Base-by-base conservation (phyloP, 2,797 vertebrate species). In the Cyprinodon diabolis region DNA sequence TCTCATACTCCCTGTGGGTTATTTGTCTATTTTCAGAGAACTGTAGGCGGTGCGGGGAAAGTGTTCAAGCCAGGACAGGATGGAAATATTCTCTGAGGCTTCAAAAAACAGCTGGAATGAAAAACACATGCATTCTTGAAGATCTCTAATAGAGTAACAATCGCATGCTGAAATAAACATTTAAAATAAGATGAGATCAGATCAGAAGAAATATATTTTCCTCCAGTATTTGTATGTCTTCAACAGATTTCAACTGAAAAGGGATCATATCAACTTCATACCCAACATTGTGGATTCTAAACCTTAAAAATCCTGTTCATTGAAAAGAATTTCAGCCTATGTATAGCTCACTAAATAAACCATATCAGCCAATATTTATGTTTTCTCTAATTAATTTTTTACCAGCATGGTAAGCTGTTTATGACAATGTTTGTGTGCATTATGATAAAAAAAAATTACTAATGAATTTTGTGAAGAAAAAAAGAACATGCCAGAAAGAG, bases 11-110 rank as follows among this genome's bases (percentile, higher is more conserved):
- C 84, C 86, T 79, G 71, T 48, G 74, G 87, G 74, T 89, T 89
- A 87, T 89, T 90, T 89, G 82, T 91, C 90, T 91, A 92, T 92
- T 93, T 92, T 74, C 84, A 87, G 91, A 93, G 57, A 90, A 84
- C 74, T 84, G 91, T 90, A 71, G 92, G 92, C 80, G 87, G 87
- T 74, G 73, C 79, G 77, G 76, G 87, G 82, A 79, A 73, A 84
- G 78, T 69, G 62, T 87, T 88, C 84, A 80, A 87, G 87, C 85
- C 82, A 83, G 85, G 86, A 90, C 87, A 87, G 68, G 82, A 89
- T 83, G 76, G 75, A 90, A 75, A 87, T 83, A 75, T 82, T 85
- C 84, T 87, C 55, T 78, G 47, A 75, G 76, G 76, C 84, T 69
- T 87, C 30, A 30, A 30, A 66, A 70, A 87, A 83, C 87, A 83